Evolutionary conservation across 2,797 vertebrate genomes (phyloP), one percentile per base, ranked within the genome.

Genomic region (Discoglossus pictus): DNA sequence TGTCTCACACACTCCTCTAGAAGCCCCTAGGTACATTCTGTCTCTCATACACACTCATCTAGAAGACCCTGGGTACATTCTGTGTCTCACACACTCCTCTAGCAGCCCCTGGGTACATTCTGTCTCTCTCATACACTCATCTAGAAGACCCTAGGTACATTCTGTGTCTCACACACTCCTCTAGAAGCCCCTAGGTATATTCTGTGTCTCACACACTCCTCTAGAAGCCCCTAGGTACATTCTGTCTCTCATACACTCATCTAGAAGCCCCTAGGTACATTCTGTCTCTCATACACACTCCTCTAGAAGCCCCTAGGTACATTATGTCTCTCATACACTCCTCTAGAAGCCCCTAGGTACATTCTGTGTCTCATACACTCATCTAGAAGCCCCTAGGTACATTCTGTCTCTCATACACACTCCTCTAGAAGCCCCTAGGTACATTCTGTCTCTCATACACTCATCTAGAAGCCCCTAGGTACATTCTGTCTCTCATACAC

Each of bases 1-100:
- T n/a, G n/a, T n/a, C n/a, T n/a, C n/a, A n/a, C n/a, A n/a, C n/a
- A n/a, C n/a, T n/a, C n/a, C n/a, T n/a, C n/a, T n/a, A n/a, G n/a
- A n/a, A n/a, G n/a, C n/a, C n/a, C n/a, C n/a, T n/a, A n/a, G n/a
- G n/a, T n/a, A n/a, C n/a, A n/a, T n/a, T n/a, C n/a, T n/a, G n/a
- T n/a, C n/a, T n/a, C n/a, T n/a, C 17, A 27, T 11, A 23, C 39
- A 21, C 31, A 23, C 4, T 7, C 24, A 35, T 17, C 24, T 42
- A 51, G 38, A 35, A 34, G 40, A 17, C 59, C 13, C 34, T 27
- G 50, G n/a, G n/a, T n/a, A n/a, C n/a, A n/a, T n/a, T n/a, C n/a
- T n/a, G n/a, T n/a, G n/a, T n/a, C n/a, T n/a, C n/a, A n/a, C n/a
- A n/a, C n/a, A n/a, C n/a, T n/a, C n/a, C n/a, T n/a, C n/a, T n/a